Evolutionary conservation across 2,113 vertebrate species (phyloP), one percentile per base, ranked within the genome.

Genomic region (Hippocampus guttulatus): DNA sequence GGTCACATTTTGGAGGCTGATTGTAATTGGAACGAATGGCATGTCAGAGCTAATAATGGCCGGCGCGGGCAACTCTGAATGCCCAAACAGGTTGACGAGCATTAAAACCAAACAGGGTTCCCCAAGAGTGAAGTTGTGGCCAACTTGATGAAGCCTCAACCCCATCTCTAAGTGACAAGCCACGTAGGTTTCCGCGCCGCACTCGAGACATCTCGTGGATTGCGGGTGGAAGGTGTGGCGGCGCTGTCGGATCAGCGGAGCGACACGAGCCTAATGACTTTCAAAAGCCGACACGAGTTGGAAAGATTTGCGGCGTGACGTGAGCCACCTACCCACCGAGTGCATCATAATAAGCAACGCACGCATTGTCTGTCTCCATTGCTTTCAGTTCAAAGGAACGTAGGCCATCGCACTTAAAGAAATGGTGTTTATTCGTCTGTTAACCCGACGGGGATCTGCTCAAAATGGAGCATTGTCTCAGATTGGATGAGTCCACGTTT

Each of bases 1-100:
- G 61, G 74, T 81, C 75, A 76, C 79, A 55, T 84, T 87, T 81
- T 87, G 80, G 68, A 68, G 55, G 75, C 74, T 70, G 80, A 83
- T 84, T 88, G 85, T 83, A 90, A 93, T 91, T 90, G 88, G 77
- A 91, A 91, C 83, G 78, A 92, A 92, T 92, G 87, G 81, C 85
- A 90, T 91, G 89, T 89, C 89, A 80, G 79, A 77, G 60, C 67
- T 85, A 85, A 88, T 92, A 89, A 91, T 86, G 80, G 81, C 14
- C 66, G 71, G 69, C 77, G 71, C 86, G 86, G 89, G 74, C 64
- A 10, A 77, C 70, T 68, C 41, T 1, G 60, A 70, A 79, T 85
- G 75, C 81, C 87, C 72, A 82, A 82, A 78, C 66, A 75, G 72
- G 71, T 68, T 54, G 68, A 84, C 5, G 12, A 69, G 52, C 70